A percentile compares a stretch with the other conserved stretches of the same genome.
phyloP scores from a whole-genome alignment of 2,888 invertebrate genomes.

The Leptopilina syphax region DNA sequence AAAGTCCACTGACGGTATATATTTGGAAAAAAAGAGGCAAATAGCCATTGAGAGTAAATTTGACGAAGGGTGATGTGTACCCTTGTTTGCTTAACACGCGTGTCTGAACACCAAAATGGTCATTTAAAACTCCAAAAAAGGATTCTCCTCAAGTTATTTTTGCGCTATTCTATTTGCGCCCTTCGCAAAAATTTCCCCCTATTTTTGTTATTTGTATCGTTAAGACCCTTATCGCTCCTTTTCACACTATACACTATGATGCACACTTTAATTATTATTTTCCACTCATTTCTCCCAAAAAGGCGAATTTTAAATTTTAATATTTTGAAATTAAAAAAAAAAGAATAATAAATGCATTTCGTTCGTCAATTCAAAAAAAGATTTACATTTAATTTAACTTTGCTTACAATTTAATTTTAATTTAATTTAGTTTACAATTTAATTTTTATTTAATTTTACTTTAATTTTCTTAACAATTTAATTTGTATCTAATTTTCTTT shows the following conservation, averaged over 20 bases:
- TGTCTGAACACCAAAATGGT: slow-evolving; percentile 13
- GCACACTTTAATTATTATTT: slow-evolving; percentile 63
- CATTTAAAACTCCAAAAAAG: slow-evolving; percentile 21
- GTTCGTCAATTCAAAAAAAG: too few relatives aligned
- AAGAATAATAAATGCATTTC: too few relatives aligned
- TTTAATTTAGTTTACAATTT: too few relatives aligned
- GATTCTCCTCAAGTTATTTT: slow-evolving; percentile 4
- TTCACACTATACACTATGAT: slow-evolving; percentile 58
- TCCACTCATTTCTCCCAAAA: slow-evolving; percentile 58
- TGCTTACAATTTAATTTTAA: too few relatives aligned
- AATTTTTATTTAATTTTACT: too few relatives aligned
- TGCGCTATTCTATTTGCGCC: neutral
- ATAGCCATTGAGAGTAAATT: slow-evolving; percentile 10
- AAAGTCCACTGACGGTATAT: neutral
- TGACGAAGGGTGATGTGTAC: slow-evolving; percentile 17
- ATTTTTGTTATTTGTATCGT: slow-evolving; percentile 41
- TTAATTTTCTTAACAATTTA: too few relatives aligned
- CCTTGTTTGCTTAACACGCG: slow-evolving; percentile 34
- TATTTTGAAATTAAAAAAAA: too few relatives aligned
- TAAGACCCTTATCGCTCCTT: slow-evolving; percentile 71
- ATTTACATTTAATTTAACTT: too few relatives aligned
- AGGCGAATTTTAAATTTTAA: slow-evolving; percentile 45
- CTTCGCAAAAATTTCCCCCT: slow-evolving; percentile 49
- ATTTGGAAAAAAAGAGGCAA: neutral
- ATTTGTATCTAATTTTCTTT: too few relatives aligned